Conservation (phyloP, 2,113 vertebrate species). For the Dasyurus viverrinus region DNA sequence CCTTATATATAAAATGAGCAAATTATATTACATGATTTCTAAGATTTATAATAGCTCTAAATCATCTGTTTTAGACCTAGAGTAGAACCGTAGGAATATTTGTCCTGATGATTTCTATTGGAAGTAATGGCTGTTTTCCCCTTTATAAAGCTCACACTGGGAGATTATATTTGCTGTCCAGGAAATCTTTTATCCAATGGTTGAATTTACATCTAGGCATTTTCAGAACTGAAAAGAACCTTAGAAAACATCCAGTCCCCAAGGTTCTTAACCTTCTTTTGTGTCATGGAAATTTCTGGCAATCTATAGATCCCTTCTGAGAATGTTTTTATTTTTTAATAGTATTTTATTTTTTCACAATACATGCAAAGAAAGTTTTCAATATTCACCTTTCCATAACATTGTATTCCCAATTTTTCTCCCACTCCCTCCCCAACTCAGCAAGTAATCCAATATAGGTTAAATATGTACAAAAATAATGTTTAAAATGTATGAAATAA, state of each 20-base stretch:
- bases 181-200: background rate
- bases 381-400: too few relatives aligned
- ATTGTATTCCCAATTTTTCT: too few relatives aligned
- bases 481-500: background rate
- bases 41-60: background rate
- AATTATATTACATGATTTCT: background rate
- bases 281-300: background rate
- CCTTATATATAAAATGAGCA: rapidly evolving
- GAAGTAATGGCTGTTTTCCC: background rate
- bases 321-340: background rate
- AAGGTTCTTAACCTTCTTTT: background rate
- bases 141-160: background rate
- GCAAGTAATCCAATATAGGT: too few relatives aligned
- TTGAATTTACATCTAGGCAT: background rate
- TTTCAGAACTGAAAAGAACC: background rate
- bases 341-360: too few relatives aligned
- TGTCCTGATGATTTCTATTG: background rate
- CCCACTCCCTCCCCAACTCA: too few relatives aligned
- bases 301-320: background rate
- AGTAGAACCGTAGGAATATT: background rate
- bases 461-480: too few relatives aligned
- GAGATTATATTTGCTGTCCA: background rate
- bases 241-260: background rate
- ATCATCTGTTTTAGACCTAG: background rate
- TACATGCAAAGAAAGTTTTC: too few relatives aligned